Conservation (phyloP, 2,113 vertebrate genomes). For the Pangasianodon hypophthalmus region DNA sequence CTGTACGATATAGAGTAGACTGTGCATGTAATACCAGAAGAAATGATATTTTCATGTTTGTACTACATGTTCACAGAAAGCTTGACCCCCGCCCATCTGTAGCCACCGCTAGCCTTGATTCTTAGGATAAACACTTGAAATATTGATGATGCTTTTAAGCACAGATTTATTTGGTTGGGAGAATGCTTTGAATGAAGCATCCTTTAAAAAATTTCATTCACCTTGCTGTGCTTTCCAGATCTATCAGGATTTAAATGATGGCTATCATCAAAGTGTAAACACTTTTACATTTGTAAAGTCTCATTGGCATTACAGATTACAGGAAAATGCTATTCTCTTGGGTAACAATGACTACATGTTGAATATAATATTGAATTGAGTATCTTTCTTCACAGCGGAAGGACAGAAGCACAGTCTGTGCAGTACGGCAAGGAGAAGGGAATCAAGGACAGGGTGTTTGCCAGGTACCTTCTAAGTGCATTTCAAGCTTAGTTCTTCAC, state of each 20-base stretch:
- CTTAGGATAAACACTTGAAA: slow-evolving; percentile 21
- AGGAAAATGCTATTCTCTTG: not conserved
- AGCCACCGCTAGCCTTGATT: slow-evolving; percentile 13
- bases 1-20: not conserved
- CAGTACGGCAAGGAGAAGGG: slow-evolving; percentile 99
- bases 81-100: not conserved
- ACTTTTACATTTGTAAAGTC: not conserved
- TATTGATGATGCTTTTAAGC: slow-evolving; percentile 24
- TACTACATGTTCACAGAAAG: not conserved
- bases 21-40: not conserved
- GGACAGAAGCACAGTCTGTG: slow-evolving; percentile 97
- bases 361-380: not conserved
- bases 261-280: not conserved
- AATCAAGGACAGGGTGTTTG: slow-evolving; percentile 95
- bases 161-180: not conserved
- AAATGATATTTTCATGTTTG: not conserved
- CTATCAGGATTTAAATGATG: slow-evolving; percentile 5
- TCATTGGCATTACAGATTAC: not conserved
- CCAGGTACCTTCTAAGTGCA: slow-evolving; percentile 79
- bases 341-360: not conserved
- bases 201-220: slow-evolving; percentile 18
- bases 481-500: not conserved
- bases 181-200: not conserved
- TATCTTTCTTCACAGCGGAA: slow-evolving; percentile 77
- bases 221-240: slow-evolving; percentile 21